Conservation (phyloP, 2,113 vertebrate genomes). For the Taxidea taxus region DNA sequence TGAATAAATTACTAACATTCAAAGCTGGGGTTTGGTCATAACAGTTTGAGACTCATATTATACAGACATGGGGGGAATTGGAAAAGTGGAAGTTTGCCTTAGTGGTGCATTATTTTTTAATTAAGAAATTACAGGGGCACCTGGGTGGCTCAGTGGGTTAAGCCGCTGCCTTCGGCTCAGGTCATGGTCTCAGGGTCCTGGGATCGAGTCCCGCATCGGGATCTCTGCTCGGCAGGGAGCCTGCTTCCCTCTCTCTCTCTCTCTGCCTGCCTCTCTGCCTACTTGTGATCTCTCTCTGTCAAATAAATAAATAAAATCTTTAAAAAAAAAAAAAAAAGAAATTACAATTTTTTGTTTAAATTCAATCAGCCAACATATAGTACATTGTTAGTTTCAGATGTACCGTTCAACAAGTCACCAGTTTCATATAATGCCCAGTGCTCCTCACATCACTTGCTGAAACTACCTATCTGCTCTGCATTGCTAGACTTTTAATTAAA, state of each 20-base stretch:
- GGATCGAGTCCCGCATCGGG: too few species aligned
- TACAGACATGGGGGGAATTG: background rate
- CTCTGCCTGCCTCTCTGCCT: too few species aligned
- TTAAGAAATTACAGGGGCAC: too few species aligned
- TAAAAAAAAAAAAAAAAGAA: too few species aligned
- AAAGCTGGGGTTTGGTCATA: background rate
- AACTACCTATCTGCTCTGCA: background rate
- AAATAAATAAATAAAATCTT: too few species aligned
- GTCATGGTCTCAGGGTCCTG: too few species aligned
- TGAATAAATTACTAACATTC: constrained; percentile 27
- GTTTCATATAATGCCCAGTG: background rate
- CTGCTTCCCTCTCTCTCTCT: too few species aligned
- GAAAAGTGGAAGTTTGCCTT: background rate
- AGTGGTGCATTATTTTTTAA: background rate
- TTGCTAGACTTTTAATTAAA: constrained; percentile 10
- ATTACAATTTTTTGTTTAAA: background rate
- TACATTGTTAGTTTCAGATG: background rate
- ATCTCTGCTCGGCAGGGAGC: too few species aligned
- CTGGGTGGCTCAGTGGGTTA: too few species aligned
- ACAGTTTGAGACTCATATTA: background rate
- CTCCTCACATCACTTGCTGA: background rate
- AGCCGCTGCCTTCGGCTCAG: too few species aligned
- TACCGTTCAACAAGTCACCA: background rate
- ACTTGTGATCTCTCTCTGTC: too few species aligned
- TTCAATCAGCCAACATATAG: background rate